Conservation (phyloP, 2,797 vertebrate species). For the Euphonia xanthogaster region DNA sequence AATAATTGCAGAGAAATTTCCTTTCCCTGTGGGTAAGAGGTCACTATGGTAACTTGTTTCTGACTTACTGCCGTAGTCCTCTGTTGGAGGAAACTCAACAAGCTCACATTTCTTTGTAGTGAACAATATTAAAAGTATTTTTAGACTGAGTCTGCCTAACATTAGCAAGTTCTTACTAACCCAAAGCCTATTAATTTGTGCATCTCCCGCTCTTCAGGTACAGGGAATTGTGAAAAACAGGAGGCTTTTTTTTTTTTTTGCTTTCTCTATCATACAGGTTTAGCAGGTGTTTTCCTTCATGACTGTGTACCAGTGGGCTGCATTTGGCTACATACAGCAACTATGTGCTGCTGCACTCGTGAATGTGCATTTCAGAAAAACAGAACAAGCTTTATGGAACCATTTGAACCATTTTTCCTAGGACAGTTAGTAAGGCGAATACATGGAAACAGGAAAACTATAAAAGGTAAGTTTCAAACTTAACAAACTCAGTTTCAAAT, state of each 20-base stretch:
- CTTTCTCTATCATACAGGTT: neutral
- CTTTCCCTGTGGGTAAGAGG: slow-evolving; percentile 6
- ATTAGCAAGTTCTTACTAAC: neutral
- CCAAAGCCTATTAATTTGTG: neutral
- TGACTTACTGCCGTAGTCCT: slow-evolving; percentile 34
- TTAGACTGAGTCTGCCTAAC: neutral
- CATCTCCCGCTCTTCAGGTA: neutral
- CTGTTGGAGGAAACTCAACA: neutral
- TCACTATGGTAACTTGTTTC: slow-evolving; percentile 66
- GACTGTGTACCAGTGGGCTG: neutral
- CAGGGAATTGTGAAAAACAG: neutral
- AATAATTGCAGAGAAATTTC: slow-evolving; percentile 20
- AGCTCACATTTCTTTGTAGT: slow-evolving; percentile 4
- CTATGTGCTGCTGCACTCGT: neutral
- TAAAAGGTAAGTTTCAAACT: neutral
- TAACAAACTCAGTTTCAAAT: neutral
- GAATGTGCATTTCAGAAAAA: neutral
- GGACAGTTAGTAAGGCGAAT: neutral
- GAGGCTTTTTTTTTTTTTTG: neutral
- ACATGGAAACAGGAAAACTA: neutral
- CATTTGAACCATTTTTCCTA: neutral
- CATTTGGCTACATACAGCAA: neutral
- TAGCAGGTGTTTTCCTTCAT: neutral
- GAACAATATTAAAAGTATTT: neutral
- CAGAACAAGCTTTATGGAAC: neutral